These are phyloP conservation scores for Melinaea marsaeus DNA, from an alignment of 2,888 invertebrate species.

Conservation along the genomic window DNA sequence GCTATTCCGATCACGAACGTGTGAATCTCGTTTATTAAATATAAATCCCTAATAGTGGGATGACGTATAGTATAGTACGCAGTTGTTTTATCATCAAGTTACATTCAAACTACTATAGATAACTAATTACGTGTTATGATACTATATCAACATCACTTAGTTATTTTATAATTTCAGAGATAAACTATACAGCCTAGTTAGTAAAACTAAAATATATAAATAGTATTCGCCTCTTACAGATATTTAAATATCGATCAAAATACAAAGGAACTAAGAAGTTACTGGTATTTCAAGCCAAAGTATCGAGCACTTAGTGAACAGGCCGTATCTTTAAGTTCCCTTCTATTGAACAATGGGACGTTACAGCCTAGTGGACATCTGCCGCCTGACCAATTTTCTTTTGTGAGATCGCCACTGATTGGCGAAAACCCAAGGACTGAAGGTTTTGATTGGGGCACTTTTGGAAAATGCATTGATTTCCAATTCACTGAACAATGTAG, in stretches of 20 bases:
- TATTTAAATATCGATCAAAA: too few relatives aligned
- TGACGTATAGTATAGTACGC: conserved; percentile 17
- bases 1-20: conserved; percentile 60
- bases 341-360: conserved; percentile 68
- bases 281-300: conserved; percentile 17
- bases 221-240: too few relatives aligned
- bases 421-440: conserved; percentile 64
- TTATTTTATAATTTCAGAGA: too few relatives aligned
- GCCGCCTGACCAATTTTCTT: conserved; percentile 76
- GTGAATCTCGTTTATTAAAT: conserved; percentile 43
- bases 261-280: background rate
- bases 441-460: conserved; percentile 64
- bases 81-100: too few relatives aligned
- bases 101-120: too few relatives aligned
- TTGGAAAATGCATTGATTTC: conserved; percentile 64
- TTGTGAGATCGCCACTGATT: conserved; percentile 70
- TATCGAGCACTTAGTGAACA: conserved; percentile 22
- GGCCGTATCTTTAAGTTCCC: conserved; percentile 40
- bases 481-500: conserved; percentile 50
- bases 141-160: too few relatives aligned
- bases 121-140: too few relatives aligned
- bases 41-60: conserved; percentile 32
- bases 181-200: too few relatives aligned
- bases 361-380: conserved; percentile 69
- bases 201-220: too few relatives aligned